These are phyloP conservation scores for Yponomeuta malinellus DNA, from an alignment of 2,888 invertebrate species.

Conservation along the genomic window DNA sequence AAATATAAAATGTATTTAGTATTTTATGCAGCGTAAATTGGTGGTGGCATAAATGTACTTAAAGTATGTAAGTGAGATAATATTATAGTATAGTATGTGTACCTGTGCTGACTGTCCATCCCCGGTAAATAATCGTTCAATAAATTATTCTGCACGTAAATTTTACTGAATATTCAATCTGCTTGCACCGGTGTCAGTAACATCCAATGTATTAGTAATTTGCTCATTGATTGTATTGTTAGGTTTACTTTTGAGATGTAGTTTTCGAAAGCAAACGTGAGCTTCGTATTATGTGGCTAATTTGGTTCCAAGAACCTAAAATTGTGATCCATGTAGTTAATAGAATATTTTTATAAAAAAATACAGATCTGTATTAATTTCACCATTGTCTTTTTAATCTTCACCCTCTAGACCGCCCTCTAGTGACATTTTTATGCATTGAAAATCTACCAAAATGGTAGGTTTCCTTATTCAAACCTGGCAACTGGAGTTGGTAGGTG, in stretches of 20 bases:
- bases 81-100: not conserved
- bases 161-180: not conserved
- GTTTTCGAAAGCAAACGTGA: not conserved
- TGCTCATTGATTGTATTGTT: not conserved
- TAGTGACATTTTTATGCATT: not conserved
- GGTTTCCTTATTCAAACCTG: not conserved
- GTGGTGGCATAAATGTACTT: conserved; percentile 24
- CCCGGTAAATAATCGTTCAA: too few species aligned
- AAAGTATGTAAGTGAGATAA: conserved; percentile 4
- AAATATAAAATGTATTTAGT: too few species aligned
- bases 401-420: not conserved
- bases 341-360: conserved; percentile 4
- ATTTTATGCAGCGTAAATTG: not conserved
- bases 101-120: too few species aligned
- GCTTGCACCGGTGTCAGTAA: too few species aligned
- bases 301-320: conserved; percentile 42
- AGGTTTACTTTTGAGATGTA: not conserved
- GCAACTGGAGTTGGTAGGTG: not conserved
- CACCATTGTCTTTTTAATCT: not conserved
- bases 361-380: not conserved
- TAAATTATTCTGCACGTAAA: not conserved
- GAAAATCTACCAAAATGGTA: not conserved
- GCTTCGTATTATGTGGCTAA: not conserved
- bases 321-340: conserved; percentile 41
- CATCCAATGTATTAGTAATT: too few species aligned